Evolutionary conservation across 2,113 vertebrate species (phyloP), one percentile per base, ranked within the genome.

Genomic region (Muscicapa adusta): DNA sequence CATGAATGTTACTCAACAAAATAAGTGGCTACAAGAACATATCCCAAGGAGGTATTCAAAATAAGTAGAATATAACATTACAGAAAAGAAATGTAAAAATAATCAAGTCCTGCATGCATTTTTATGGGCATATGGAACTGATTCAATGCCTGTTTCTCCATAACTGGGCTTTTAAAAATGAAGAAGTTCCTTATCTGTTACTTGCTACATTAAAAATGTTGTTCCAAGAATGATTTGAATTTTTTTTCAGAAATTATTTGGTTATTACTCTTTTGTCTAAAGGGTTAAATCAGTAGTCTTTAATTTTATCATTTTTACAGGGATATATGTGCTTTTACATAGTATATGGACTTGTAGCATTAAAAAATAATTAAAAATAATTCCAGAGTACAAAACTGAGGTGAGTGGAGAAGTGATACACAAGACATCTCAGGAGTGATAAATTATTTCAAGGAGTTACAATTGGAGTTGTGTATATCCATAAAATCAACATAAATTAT

Each of bases 101-200:
- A 57, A 66, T 53, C 9, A 56, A 84, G 50, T 61, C 47, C 73
- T 88, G 20, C 57, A 26, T 40, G 15, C 48, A 67, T n/a, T 93
- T 96, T 96, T 77, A 57, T 91, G 66, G 88, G 47, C 34, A 40
- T 48, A 5, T 95, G 70, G 83, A 76, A 91, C 17, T 85, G 60
- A 89, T 91, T 91, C 68, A 91, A 93, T 42, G 40, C 7, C 36
- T 70, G n/a, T 86, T 96, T 94, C n/a, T 94, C 91, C 18, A 58
- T 67, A 82, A 72, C 16, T 73, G 63, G 47, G 8, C 76, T 91
- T 93, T 91, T 87, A 93, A 84, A 14, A 62, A 42, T 88, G 60
- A 93, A 73, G 29, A 75, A 87, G n/a, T 86, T 11, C 26, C 31
- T 90, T 74, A 24, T 91, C 22, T 84, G 33, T 83, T 94, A 68